Evolutionary conservation across 2,113 vertebrate genomes (phyloP).

Genomic region (Leucoraja erinaceus): DNA sequence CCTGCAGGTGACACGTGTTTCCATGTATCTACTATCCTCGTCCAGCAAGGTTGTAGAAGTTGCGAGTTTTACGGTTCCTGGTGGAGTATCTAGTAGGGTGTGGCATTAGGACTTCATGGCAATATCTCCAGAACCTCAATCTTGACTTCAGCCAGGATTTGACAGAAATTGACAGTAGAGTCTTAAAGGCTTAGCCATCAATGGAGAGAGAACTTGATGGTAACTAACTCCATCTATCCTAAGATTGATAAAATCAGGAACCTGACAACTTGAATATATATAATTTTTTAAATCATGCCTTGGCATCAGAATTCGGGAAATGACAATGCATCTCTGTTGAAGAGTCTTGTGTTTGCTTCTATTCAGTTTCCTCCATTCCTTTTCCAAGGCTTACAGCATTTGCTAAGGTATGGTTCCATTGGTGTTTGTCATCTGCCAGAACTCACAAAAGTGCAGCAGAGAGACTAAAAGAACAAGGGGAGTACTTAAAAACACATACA

Average conservation of each 20-base stretch:
- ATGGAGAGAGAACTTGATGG: background rate
- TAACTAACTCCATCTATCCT: background rate
- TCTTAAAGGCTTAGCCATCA: background rate
- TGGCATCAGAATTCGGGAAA: background rate
- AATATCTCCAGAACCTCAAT: background rate
- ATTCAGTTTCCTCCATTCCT: constrained; percentile 5
- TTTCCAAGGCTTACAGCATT: background rate
- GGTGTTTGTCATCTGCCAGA: background rate
- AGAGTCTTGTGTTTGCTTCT: background rate
- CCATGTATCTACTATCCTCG: too few species aligned
- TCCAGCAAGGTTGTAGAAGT: too few species aligned
- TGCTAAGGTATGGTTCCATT: background rate
- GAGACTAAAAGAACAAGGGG: constrained; percentile 15
- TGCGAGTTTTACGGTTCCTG: too few species aligned
- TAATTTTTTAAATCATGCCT: background rate
- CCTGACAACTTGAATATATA: background rate
- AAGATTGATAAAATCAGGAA: background rate
- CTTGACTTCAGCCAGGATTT: background rate
- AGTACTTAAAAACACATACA: constrained; percentile 30
- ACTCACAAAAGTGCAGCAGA: constrained; percentile 10
- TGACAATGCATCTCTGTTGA: background rate
- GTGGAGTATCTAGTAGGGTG: too few species aligned
- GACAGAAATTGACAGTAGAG: background rate
- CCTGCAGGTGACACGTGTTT: too few species aligned
- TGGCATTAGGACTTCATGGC: background rate